These are phyloP conservation scores for Alligator mississippiensis DNA, from an alignment of 2,113 vertebrate species.

Conservation along the genomic window DNA sequence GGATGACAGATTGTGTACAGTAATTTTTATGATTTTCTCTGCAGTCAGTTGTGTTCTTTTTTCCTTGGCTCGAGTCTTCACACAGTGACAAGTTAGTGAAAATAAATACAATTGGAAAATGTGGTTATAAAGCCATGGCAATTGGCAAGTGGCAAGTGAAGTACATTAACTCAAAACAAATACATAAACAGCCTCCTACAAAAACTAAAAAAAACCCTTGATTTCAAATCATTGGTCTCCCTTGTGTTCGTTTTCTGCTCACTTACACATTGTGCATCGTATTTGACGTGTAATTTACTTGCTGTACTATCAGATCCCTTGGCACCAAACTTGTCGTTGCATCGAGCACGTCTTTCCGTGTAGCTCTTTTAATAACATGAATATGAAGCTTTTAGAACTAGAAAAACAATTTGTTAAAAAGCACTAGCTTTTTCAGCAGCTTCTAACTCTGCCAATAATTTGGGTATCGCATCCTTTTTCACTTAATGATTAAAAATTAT, in stretches of 20 bases:
- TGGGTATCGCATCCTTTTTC: not conserved
- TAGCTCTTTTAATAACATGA: not conserved
- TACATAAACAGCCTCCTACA: not conserved
- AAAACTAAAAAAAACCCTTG: not conserved
- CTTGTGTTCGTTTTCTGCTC: not conserved
- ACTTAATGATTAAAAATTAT: not conserved
- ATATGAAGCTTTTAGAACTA: not conserved
- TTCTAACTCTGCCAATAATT: not conserved
- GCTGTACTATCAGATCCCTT: fast-evolving
- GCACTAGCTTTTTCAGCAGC: not conserved
- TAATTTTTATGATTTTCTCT: not conserved
- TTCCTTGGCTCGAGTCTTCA: not conserved
- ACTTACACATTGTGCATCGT: not conserved
- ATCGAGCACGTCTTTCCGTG: not conserved
- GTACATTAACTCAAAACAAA: not conserved
- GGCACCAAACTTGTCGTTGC: not conserved
- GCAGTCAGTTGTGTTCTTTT: not conserved
- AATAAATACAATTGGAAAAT: not conserved
- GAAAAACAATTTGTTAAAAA: not conserved
- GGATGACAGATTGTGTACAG: not conserved
- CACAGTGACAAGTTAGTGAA: not conserved
- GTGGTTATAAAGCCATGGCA: not conserved
- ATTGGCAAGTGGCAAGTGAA: not conserved
- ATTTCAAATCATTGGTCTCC: not conserved
- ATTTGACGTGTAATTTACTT: not conserved